Evolutionary conservation across 2,888 invertebrate species (phyloP).

Genomic region (Lasioglossum zephyrum): DNA sequence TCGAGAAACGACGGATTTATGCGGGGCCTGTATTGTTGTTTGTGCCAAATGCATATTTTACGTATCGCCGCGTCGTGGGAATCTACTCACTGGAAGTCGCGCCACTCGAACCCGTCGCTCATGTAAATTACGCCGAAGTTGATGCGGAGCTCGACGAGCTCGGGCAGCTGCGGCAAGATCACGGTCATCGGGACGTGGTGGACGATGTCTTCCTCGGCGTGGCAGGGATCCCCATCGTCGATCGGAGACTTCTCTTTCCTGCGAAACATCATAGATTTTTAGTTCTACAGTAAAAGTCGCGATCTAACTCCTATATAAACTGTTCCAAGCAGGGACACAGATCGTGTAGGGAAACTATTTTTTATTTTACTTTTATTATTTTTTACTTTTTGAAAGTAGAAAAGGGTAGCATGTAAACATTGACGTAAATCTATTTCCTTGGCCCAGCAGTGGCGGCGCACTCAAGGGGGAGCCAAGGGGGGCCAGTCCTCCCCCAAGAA

Average conservation of each 20-base stretch:
- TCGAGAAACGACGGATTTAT: background rate
- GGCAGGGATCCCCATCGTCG: conserved; percentile 81
- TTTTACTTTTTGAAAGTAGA: too few relatives aligned
- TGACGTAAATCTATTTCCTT: too few relatives aligned
- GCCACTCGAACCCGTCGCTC: conserved; percentile 86
- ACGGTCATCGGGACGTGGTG: conserved; percentile 87
- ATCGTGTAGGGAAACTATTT: too few relatives aligned
- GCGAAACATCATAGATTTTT: conserved; percentile 5
- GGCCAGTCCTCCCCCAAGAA: too few relatives aligned
- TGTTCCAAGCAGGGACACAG: too few relatives aligned
- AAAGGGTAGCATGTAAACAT: too few relatives aligned
- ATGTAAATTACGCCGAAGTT: conserved; percentile 85
- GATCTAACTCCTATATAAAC: too few relatives aligned
- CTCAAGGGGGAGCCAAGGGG: too few relatives aligned
- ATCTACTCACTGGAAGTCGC: conserved; percentile 86
- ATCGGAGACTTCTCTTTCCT: conserved; percentile 79
- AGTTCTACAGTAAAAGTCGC: background rate
- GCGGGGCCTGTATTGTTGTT: background rate
- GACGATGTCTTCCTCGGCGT: conserved; percentile 81
- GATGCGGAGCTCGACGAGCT: conserved; percentile 85
- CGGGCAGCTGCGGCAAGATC: conserved; percentile 85
- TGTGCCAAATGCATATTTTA: background rate
- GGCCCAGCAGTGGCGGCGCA: too few relatives aligned
- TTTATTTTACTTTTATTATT: too few relatives aligned
- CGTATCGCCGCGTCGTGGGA: background rate